Evolutionary conservation across 2,888 invertebrate species (phyloP).

Genomic region (Piscicola geometra): DNA sequence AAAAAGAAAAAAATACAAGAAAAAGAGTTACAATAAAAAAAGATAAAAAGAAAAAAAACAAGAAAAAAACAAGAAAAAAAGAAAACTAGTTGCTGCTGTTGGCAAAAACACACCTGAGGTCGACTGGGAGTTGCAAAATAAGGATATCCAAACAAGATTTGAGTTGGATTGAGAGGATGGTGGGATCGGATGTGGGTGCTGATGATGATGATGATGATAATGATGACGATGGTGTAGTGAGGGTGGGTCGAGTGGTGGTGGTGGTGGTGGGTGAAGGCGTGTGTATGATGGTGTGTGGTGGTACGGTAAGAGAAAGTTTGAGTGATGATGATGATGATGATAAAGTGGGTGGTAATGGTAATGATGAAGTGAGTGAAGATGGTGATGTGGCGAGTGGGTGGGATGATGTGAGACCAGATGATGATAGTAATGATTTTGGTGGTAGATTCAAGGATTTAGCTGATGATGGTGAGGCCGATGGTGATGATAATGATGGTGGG

Average conservation of each 20-base stretch:
- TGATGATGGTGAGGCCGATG: background rate
- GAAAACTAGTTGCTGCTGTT: background rate
- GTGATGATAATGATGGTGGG: background rate
- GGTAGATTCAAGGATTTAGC: background rate
- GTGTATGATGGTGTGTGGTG: background rate
- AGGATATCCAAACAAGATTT: slow-evolving; percentile 72
- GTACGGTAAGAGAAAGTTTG: too few relatives aligned
- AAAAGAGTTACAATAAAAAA: background rate
- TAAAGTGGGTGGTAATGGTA: background rate
- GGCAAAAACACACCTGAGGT: slow-evolving; percentile 65
- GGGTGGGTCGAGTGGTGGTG: background rate
- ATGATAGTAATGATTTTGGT: slow-evolving; percentile 7
- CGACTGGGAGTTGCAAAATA: slow-evolving; percentile 76
- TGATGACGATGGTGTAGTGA: slow-evolving; percentile 47
- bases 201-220: background rate
- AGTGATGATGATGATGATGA: too few relatives aligned
- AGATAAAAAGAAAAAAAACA: background rate
- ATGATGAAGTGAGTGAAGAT: background rate
- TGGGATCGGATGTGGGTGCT: slow-evolving; percentile 55
- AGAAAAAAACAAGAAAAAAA: background rate
- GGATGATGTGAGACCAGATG: background rate
- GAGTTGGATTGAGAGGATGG: slow-evolving; percentile 60
- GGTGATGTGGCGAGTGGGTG: background rate
- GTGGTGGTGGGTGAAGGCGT: background rate
- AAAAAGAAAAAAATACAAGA: background rate